These are phyloP conservation scores for Knipowitschia caucasica DNA, from an alignment of 2,797 vertebrate species.

Conservation along the genomic window DNA sequence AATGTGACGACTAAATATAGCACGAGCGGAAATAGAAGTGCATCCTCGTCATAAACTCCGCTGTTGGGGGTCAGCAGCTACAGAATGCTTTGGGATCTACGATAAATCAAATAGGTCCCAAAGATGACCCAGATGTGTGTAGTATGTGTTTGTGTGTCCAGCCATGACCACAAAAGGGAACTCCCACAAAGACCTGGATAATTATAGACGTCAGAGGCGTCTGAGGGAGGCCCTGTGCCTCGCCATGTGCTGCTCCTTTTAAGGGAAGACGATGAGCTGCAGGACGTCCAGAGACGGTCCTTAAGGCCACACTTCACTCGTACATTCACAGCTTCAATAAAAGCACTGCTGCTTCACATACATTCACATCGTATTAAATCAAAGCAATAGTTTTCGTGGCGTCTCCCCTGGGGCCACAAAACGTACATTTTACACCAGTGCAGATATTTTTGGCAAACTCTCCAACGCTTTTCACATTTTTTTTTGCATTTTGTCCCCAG, in stretches of 20 bases:
- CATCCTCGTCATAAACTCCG: slow-evolving; percentile 8
- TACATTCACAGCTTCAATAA: slow-evolving; percentile 51
- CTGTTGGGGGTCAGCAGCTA: neutral
- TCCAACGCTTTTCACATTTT: slow-evolving; percentile 41
- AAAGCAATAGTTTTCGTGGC: slow-evolving; percentile 35
- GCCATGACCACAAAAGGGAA: slow-evolving; percentile 69
- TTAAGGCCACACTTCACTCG: slow-evolving; percentile 1
- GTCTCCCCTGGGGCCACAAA: slow-evolving; percentile 29
- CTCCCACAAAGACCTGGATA: slow-evolving; percentile 40
- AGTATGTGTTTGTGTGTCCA: slow-evolving; percentile 25
- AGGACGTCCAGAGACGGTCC: slow-evolving; percentile 20
- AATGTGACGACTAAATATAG: slow-evolving; percentile 37
- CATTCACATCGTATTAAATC: slow-evolving; percentile 30
- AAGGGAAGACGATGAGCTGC: slow-evolving; percentile 57
- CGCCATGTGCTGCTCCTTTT: slow-evolving; percentile 71
- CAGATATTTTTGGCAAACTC: slow-evolving; percentile 30
- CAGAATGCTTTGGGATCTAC: slow-evolving; percentile 14
- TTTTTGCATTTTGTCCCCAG: slow-evolving; percentile 35
- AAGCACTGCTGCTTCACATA: slow-evolving; percentile 35
- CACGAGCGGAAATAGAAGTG: slow-evolving; percentile 39
- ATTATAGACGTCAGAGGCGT: slow-evolving; percentile 64
- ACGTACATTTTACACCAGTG: slow-evolving; percentile 47
- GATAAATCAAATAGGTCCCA: slow-evolving; percentile 25
- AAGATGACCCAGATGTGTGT: slow-evolving; percentile 24
- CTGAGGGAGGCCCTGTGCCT: slow-evolving; percentile 31